Percentiles rank a stretch among this genome's conserved stretches.
Conservation (phyloP, 2,888 invertebrate species). For the Anorthoa munda region DNA sequence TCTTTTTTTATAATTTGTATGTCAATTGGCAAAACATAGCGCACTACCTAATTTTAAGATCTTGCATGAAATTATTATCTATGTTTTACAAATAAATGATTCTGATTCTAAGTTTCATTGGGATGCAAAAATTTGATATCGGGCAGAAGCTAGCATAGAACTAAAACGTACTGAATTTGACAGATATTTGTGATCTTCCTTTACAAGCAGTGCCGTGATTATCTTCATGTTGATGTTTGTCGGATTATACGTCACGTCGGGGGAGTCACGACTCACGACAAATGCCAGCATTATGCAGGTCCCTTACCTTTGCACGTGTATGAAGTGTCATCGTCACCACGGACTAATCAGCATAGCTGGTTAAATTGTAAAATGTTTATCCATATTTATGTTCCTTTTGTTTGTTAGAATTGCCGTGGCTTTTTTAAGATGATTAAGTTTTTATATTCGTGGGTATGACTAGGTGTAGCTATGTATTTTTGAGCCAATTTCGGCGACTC, state of each 20-base stretch:
- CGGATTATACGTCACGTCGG: not conserved
- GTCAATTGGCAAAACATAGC: too few species aligned
- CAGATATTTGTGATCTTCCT: not conserved
- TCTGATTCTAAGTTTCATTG: too few species aligned
- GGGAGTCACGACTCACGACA: not conserved
- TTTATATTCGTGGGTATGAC: not conserved
- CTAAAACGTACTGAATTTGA: not conserved
- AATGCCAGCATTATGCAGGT: constrained; percentile 33
- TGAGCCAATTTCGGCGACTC: not conserved
- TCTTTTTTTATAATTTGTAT: too few species aligned
- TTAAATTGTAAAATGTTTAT: not conserved
- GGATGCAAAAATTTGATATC: too few species aligned
- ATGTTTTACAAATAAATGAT: too few species aligned
- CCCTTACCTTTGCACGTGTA: constrained; percentile 29
- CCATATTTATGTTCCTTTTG: not conserved
- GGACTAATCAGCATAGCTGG: not conserved
- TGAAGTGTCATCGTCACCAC: constrained; percentile 6
- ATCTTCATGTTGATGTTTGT: not conserved
- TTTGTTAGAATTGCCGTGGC: not conserved
- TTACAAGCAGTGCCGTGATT: not conserved
- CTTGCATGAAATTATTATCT: too few species aligned
- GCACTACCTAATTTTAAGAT: too few species aligned
- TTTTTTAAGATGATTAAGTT: not conserved
- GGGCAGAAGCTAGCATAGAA: not conserved
- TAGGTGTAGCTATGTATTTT: too few species aligned